Conservation (phyloP, 2,797 vertebrate genomes). For the Acropternis orthonyx region DNA sequence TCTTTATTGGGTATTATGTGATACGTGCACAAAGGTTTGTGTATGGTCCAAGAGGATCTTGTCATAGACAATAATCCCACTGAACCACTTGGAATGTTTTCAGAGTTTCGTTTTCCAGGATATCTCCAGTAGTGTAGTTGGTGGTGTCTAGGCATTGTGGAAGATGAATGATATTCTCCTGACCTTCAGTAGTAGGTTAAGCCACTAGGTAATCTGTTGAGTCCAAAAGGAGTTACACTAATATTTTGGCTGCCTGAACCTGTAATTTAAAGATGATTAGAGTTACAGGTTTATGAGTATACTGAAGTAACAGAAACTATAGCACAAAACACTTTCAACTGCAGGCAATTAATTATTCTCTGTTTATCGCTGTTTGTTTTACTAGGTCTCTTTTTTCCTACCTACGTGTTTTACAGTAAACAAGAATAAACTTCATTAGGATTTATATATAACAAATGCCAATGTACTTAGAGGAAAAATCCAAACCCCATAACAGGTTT, state of each 20-base stretch:
- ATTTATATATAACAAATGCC: neutral
- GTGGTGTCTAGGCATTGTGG: neutral
- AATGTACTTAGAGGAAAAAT: neutral
- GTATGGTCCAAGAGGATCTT: neutral
- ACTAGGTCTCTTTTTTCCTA: neutral
- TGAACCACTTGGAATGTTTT: slow-evolving; percentile 40
- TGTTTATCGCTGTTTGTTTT: slow-evolving; percentile 4
- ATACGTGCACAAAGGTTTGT: neutral
- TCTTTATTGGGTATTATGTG: neutral
- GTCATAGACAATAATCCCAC: slow-evolving; percentile 2
- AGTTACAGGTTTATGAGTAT: neutral
- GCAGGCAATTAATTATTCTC: neutral
- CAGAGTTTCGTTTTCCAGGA: slow-evolving; percentile 36
- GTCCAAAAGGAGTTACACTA: slow-evolving; percentile 20
- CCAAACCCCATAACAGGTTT: slow-evolving; percentile 12
- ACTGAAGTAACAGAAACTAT: neutral
- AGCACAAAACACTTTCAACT: neutral
- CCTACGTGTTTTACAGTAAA: neutral
- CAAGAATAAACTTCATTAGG: neutral
- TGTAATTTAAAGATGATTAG: slow-evolving; percentile 20
- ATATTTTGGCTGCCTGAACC: slow-evolving; percentile 21
- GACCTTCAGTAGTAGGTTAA: slow-evolving; percentile 38
- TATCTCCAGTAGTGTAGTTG: neutral
- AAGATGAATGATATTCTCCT: slow-evolving; percentile 25
- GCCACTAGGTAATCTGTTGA: neutral